Base-by-base conservation (phyloP, 1,140 invertebrate species). In the Meloidogyne floridensis region DNA sequence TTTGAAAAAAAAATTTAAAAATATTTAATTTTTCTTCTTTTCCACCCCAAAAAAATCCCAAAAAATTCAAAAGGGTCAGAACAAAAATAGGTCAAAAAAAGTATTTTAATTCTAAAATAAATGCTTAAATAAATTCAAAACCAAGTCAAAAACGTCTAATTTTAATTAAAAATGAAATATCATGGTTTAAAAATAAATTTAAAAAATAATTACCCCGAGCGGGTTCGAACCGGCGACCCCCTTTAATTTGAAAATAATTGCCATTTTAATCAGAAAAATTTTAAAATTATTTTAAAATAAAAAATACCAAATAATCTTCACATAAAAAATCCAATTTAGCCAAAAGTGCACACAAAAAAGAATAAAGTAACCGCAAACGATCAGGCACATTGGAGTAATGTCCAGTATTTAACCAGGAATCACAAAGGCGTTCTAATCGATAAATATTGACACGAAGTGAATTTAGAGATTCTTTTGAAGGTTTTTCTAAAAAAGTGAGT, bases 371-470 rank as follows among this genome's bases (percentile, higher is more conserved):
- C 2, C 86, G 85, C 65, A 72, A 81, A 9, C 74, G 18, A 7
- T 86, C 87, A 11, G 85, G 75, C 20, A 86, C 69, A 8, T 87
- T 65, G 18, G 85, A 75, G 69, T 86, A 86, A 65, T 88, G 87
- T 42, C 86, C 86, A 20, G 82, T 83, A 18, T 86, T 88, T 3
- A 86, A 79, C 69, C 47, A 65, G 32, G 20, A 59, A 59, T 85
- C 77, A 18, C 71, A 77, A 15, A 76, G 69, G 9, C 71, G 42
- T 32, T 77, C 72, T 13, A 81, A 54, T 72, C 75, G 59, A 70
- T 73, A 10, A 5, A 42, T 20, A 47, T 79, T 79, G 15, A 7
- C 15, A n/a, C 56, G 13, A n/a, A 65, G 56, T n/a, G 56, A 11
- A 7, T 65, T 65, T 3, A 65, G 15, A 65, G 56, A 13, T 3